phyloP scores from a whole-genome alignment of 2,113 vertebrate species.

The Ammodytes marinus region DNA sequence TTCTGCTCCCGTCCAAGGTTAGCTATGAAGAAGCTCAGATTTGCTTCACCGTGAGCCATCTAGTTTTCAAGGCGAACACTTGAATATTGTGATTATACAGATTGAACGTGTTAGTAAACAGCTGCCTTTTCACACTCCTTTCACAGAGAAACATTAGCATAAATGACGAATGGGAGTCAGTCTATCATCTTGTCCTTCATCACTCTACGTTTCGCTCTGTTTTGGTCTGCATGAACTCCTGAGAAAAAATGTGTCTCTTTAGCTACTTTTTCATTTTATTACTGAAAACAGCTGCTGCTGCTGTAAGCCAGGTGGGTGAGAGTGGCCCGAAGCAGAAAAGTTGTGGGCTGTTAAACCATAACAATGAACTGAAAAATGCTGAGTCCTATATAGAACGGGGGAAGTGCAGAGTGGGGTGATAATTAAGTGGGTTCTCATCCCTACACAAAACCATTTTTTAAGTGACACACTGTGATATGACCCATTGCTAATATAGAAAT shows the following conservation, averaged over 20 bases:
- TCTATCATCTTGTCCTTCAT: too few relatives aligned
- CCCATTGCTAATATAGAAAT: neutral
- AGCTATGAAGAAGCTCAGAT: neutral
- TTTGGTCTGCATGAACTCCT: too few relatives aligned
- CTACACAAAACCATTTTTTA: neutral
- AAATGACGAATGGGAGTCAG: too few relatives aligned
- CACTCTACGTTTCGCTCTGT: too few relatives aligned
- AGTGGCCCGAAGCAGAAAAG: neutral
- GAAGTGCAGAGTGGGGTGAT: neutral
- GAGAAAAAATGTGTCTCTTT: too few relatives aligned
- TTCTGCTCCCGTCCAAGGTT: too few relatives aligned
- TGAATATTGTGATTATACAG: too few relatives aligned
- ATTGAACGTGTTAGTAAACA: too few relatives aligned
- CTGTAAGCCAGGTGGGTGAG: neutral
- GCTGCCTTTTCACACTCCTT: neutral
- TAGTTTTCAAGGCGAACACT: too few relatives aligned
- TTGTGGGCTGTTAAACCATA: neutral
- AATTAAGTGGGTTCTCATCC: neutral
- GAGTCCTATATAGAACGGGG: neutral
- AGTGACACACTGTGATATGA: neutral
- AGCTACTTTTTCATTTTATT: too few relatives aligned
- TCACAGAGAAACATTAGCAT: too few relatives aligned
- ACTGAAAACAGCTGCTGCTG: neutral
- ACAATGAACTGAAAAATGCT: neutral
- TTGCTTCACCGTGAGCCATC: neutral